Conservation (phyloP, 2,888 invertebrate genomes). For the Hesperia comma region DNA sequence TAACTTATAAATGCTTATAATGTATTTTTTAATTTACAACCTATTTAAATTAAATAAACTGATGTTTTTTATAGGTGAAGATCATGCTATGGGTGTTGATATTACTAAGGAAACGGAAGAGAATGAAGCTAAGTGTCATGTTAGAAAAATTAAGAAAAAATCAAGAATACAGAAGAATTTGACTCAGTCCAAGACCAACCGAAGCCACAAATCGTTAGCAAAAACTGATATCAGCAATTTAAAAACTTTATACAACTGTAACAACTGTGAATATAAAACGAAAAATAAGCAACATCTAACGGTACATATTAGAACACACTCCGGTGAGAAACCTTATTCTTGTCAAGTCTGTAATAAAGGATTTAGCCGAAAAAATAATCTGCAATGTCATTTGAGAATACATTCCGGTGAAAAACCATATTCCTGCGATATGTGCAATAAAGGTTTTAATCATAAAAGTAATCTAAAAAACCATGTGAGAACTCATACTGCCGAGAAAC, state of each 20-base stretch:
- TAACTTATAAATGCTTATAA: too few species aligned
- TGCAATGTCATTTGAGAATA: conserved; percentile 8
- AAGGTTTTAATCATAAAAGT: conserved; percentile 73
- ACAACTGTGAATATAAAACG: not conserved
- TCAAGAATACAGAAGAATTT: conserved; percentile 1
- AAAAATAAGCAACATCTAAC: conserved; percentile 7
- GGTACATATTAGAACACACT: not conserved
- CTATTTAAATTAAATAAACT: not conserved
- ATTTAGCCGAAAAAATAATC: conserved; percentile 7
- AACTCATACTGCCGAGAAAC: conserved; percentile 69
- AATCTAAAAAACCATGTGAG: conserved; percentile 69
- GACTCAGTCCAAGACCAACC: not conserved
- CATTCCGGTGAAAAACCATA: conserved; percentile 68
- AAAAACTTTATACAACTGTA: not conserved
- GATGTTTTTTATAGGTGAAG: conserved; percentile 1
- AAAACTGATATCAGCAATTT: not conserved
- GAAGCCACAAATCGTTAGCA: not conserved
- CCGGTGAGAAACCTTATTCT: conserved; percentile 2
- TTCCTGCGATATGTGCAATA: conserved; percentile 65
- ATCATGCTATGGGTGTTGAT: not conserved
- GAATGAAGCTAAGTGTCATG: not conserved
- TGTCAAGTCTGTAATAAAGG: not conserved
- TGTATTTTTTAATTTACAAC: too few species aligned
- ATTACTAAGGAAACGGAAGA: not conserved
- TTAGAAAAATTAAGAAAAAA: conserved; percentile 1